Base-by-base conservation (phyloP, 2,888 invertebrate genomes). In the Drosophila borborema region DNA sequence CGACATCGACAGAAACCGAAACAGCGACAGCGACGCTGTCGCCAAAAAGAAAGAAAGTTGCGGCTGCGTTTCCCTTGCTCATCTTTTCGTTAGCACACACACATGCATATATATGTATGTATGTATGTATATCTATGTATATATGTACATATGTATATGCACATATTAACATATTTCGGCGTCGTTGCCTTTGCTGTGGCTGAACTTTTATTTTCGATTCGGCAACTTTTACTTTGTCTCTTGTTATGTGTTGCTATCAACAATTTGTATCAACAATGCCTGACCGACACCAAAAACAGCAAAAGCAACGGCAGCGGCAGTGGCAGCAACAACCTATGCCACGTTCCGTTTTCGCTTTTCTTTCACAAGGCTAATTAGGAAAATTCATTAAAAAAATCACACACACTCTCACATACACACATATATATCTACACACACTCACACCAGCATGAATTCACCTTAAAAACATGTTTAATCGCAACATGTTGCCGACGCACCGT, bases 281-380 rank as follows among this genome's bases (percentile, higher is more conserved):
- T 28, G 46, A 53, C 61, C 68, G 61, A 77, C 78, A 76, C 40
- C 67, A 63, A 61, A 55, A 54, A 8, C 46, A 18, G n/a, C 64
- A 56, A n/a, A 40, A 40, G 34, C 51, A 55, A 8, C 10, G 51
- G 43, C 23, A 41, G 54, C 31, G n/a, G 14, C 36, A 31, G 54
- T n/a, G n/a, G n/a, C n/a, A n/a, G n/a, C 62, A 53, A 43, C 72
- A 48, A 54, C 65, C 63, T 58, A 64, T 43, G 74, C 64, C 81
- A 67, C 67, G 77, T 83, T 80, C 67, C 84, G 81, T 82, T 82
- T 87, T 84, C 88, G 82, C 82, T 85, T 83, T 83, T 83, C 88
- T 83, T 87, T 87, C 85, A 79, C 82, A 87, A 69, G 70, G 72
- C 86, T 84, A 85, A 85, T 85, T 85, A 89, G 89, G 89, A 86